These are phyloP conservation scores for Heliconius hewitsoni DNA, from an alignment of 1,140 invertebrate species.

Conservation along the genomic window DNA sequence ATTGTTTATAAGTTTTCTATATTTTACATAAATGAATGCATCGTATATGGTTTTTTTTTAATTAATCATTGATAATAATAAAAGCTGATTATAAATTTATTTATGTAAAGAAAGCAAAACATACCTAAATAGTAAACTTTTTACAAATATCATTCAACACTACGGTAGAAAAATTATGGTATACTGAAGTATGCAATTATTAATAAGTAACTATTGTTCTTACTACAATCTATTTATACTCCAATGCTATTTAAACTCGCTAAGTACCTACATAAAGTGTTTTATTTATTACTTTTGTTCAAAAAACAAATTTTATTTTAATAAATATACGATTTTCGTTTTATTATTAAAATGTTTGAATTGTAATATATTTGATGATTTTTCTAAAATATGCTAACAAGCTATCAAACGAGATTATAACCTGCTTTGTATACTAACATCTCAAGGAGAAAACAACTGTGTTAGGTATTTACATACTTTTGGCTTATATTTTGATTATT, in stretches of 20 bases:
- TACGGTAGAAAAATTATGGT: not conserved
- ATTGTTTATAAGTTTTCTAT: not conserved
- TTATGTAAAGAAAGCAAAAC: too few species aligned
- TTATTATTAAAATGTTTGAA: too few species aligned
- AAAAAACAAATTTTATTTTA: too few species aligned
- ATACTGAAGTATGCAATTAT: not conserved
- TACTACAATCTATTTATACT: not conserved
- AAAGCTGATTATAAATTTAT: too few species aligned
- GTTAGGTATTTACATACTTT: not conserved
- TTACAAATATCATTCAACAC: not conserved
- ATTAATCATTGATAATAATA: too few species aligned
- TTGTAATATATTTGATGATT: too few species aligned
- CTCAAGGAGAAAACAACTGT: not conserved
- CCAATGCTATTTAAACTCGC: not conserved
- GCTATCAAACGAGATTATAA: not conserved
- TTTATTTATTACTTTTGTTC: not conserved
- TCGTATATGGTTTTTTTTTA: not conserved
- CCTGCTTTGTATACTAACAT: not conserved
- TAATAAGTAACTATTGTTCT: slow-evolving; percentile 3
- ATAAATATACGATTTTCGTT: too few species aligned
- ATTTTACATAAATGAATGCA: not conserved
- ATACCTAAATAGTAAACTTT: not conserved
- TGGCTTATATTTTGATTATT: not conserved
- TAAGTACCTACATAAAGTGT: not conserved
- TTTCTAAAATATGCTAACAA: not conserved